phyloP scores from a whole-genome alignment of 2,888 invertebrate genomes.

The Drosophila diplacantha region DNA sequence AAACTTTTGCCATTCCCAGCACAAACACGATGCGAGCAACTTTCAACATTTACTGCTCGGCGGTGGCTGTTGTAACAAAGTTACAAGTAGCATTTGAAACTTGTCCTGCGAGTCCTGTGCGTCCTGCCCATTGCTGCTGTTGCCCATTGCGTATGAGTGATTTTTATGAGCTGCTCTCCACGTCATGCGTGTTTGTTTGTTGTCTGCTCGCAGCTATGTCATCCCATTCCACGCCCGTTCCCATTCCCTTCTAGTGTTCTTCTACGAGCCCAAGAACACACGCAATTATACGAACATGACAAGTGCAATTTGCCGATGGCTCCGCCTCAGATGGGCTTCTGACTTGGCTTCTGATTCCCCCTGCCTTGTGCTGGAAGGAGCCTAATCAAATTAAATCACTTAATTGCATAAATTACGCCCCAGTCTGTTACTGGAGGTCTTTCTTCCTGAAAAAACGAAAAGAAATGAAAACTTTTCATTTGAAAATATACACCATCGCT shows the following conservation, averaged over 20 bases:
- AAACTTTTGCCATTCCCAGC: constrained; percentile 64
- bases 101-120: constrained; percentile 46
- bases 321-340: background rate
- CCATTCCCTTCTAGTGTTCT: background rate
- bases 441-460: background rate
- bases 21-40: constrained; percentile 48
- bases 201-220: constrained; percentile 6
- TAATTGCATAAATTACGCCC: constrained; percentile 39
- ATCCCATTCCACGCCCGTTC: background rate
- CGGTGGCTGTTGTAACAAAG: constrained; percentile 51
- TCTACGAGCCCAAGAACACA: constrained; percentile 17
- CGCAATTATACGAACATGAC: constrained; percentile 39
- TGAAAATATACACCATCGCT: background rate
- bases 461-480: constrained; percentile 22
- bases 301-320: constrained; percentile 34
- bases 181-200: constrained; percentile 38
- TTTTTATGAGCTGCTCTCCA: constrained; percentile 49
- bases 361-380: constrained; percentile 12
- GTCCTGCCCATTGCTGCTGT: constrained; percentile 44
- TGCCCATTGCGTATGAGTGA: constrained; percentile 66
- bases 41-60: constrained; percentile 53
- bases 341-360: constrained; percentile 10
- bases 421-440: constrained; percentile 4
- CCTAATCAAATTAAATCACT: constrained; percentile 53
- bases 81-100: constrained; percentile 72